Evolutionary conservation across 2,888 invertebrate genomes (phyloP).

Genomic region (Ormyrus labotus): DNA sequence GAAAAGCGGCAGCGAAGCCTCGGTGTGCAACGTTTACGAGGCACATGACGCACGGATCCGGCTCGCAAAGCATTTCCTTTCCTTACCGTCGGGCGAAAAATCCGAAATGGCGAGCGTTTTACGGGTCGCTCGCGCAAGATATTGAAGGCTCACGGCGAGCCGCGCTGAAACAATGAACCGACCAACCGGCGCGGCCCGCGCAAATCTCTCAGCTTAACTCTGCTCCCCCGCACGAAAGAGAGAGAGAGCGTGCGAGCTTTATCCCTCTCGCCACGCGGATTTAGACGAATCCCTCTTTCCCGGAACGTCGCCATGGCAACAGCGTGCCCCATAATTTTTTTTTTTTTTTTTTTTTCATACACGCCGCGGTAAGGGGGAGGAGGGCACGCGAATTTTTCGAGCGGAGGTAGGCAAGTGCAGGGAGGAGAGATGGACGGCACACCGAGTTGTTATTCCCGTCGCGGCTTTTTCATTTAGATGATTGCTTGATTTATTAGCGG

Average conservation of each 20-base stretch:
- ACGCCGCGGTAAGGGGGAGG: background rate
- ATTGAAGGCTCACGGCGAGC: constrained; percentile 58
- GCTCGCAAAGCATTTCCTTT: constrained; percentile 3
- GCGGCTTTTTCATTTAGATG: constrained; percentile 51
- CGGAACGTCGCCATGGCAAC: constrained; percentile 69
- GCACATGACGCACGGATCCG: background rate
- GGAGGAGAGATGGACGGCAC: background rate
- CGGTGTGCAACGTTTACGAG: constrained; percentile 13
- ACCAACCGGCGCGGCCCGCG: constrained; percentile 71
- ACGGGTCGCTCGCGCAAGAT: constrained; percentile 51
- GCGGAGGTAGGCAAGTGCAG: background rate
- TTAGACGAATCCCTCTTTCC: constrained; percentile 65
- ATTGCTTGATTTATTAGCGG: constrained; percentile 49
- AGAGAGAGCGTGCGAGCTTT: background rate
- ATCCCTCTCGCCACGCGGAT: constrained; percentile 63
- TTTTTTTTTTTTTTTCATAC: constrained; percentile 20
- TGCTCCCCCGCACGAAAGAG: constrained; percentile 63
- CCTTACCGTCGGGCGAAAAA: constrained; percentile 18
- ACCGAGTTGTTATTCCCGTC: constrained; percentile 24
- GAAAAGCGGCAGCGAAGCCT: background rate
- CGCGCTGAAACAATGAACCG: constrained; percentile 74
- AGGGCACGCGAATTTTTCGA: constrained; percentile 5
- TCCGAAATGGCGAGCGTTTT: constrained; percentile 44
- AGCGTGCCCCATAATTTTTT: constrained; percentile 59
- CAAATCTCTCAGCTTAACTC: constrained; percentile 73